phyloP scores from a whole-genome alignment of 2,888 invertebrate genomes.

The Agonopterix arenella region DNA sequence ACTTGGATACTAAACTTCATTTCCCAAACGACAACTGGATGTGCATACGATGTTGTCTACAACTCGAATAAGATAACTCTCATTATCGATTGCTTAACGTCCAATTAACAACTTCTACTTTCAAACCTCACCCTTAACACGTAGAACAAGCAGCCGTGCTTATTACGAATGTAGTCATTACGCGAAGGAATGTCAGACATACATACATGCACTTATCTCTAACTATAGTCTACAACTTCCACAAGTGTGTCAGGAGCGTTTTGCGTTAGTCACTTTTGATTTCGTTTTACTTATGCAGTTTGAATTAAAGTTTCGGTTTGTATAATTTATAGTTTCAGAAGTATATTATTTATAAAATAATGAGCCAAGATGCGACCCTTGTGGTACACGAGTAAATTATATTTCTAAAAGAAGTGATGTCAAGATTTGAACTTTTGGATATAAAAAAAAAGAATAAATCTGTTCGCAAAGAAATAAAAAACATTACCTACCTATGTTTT shows the following conservation, averaged over 20 bases:
- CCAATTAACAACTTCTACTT: slow-evolving; percentile 26
- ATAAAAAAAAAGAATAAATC: too few species aligned
- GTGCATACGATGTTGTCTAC: background rate
- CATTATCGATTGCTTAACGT: background rate
- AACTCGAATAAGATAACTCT: background rate
- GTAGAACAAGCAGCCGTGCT: slow-evolving; percentile 35
- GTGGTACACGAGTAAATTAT: too few species aligned
- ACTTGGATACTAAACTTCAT: too few species aligned
- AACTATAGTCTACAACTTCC: slow-evolving; percentile 18
- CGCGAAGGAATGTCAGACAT: slow-evolving; percentile 47
- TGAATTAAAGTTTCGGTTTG: background rate
- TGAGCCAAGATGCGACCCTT: too few species aligned
- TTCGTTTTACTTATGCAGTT: slow-evolving; percentile 26
- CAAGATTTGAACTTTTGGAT: too few species aligned
- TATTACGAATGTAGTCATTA: slow-evolving; percentile 67
- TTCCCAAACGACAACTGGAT: too few species aligned
- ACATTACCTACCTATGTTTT: too few species aligned
- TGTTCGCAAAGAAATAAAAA: too few species aligned
- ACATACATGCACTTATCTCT: slow-evolving; percentile 26
- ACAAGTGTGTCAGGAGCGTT: slow-evolving; percentile 46
- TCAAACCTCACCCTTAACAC: slow-evolving; percentile 41
- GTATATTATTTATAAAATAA: too few species aligned
- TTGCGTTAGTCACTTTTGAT: slow-evolving; percentile 50
- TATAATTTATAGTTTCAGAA: too few species aligned
- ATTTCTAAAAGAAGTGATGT: too few species aligned